These are phyloP conservation scores for Falcaria lacertinaria DNA, from an alignment of 2,888 invertebrate genomes.

Conservation along the genomic window DNA sequence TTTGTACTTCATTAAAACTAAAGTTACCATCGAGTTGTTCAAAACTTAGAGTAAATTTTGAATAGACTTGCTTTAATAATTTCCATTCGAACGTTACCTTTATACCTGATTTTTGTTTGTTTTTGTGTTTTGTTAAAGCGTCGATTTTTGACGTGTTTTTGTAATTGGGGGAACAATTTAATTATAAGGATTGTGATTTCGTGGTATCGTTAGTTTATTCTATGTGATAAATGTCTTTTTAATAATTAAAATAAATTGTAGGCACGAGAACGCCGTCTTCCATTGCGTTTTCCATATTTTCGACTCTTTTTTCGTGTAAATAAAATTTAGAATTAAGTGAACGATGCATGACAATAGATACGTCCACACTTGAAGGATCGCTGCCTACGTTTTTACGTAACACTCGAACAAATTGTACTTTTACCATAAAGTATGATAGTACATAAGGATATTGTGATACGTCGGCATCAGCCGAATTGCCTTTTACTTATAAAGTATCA, in stretches of 20 bases:
- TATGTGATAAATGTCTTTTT: constrained; percentile 72
- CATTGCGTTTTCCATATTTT: constrained; percentile 62
- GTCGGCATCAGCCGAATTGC: constrained; percentile 41
- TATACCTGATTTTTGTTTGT: constrained; percentile 70
- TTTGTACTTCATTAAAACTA: constrained; percentile 54
- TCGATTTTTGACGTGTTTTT: constrained; percentile 56
- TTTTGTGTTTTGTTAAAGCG: constrained; percentile 54
- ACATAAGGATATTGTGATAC: constrained; percentile 58
- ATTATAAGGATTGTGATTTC: constrained; percentile 74
- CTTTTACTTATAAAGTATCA: constrained; percentile 33
- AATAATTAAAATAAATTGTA: constrained; percentile 39
- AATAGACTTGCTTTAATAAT: constrained; percentile 65
- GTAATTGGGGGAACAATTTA: constrained; percentile 74
- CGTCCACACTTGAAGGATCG: constrained; percentile 41
- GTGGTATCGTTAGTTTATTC: constrained; percentile 65
- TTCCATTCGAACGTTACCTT: constrained; percentile 72
- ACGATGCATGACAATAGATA: constrained; percentile 63
- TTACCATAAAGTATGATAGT: constrained; percentile 38
- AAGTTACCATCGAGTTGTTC: constrained; percentile 77
- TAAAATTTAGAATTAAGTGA: constrained; percentile 49
- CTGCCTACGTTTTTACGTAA: constrained; percentile 50
- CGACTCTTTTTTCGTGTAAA: constrained; percentile 44
- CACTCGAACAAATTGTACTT: constrained; percentile 55
- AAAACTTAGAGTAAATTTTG: constrained; percentile 60
- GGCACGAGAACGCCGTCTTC: constrained; percentile 68